Base-by-base conservation (phyloP, 2,113 vertebrate genomes). In the Seriola rivoliana region DNA sequence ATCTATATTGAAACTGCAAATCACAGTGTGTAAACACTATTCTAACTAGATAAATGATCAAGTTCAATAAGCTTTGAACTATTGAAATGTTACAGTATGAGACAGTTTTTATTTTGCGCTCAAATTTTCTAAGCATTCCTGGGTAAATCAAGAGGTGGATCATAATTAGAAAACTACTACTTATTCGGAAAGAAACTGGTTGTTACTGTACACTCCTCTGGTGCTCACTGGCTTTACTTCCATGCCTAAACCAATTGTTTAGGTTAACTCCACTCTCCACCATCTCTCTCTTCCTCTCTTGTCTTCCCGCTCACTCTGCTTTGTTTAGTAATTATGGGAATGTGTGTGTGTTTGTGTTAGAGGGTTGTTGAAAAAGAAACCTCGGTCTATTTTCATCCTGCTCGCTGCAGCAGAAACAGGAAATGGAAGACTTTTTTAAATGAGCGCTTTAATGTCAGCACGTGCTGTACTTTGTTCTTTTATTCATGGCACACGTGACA, bases 371-470 rank as follows among this genome's bases (percentile, higher is more conserved):
- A 29, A 78, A 79, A 81, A 84, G 59, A 65, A 85, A 77, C 62
- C 62, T 78, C 19, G 9, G 78, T 44, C 85, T 80, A 79, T 88
- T 89, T 92, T 75, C 55, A 83, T 89, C 79, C 70, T 70, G 85
- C 83, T 71, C 81, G 81, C 85, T 89, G 83, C 85, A 73, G 85
- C 85, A 82, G 85, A 85, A 86, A 84, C 85, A 86, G 81, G 85
- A 90, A 91, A 74, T 84, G 32, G 81, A 76, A 54, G 40, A 13
- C 57, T 78, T 70, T 65, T 78, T 81, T 46, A 59, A 81, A 84
- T 65, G 66, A 88, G 67, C 12, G 79, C 82, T 90, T 92, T 89
- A 91, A 91, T 93, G 85, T 88, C 81, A 85, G 82, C 81, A 71
- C 70, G 16, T 82, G 66, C 80, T 34, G 6, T 32, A 70, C 89